Conservation (phyloP, 2,888 invertebrate species). For the Endomychus coccineus region DNA sequence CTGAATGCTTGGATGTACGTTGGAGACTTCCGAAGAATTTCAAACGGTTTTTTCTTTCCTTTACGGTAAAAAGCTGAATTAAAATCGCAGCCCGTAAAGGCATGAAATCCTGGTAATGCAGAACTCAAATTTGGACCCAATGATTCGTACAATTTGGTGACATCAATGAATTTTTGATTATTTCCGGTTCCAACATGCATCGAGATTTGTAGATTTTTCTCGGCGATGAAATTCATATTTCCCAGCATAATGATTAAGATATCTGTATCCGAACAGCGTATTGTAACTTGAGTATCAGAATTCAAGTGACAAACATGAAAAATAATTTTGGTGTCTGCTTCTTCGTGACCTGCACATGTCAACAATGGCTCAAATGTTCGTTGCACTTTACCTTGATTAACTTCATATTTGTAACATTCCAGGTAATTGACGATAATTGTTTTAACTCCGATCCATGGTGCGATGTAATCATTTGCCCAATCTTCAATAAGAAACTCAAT, state of each 20-base stretch:
- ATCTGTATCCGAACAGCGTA: constrained; percentile 25
- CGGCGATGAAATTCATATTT: constrained; percentile 19
- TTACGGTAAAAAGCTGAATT: constrained; percentile 23
- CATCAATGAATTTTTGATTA: constrained; percentile 15
- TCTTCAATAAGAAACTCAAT: too few relatives aligned
- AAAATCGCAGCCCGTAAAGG: constrained; percentile 30
- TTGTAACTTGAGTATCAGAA: constrained; percentile 16
- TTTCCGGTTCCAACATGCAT: neutral
- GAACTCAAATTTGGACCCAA: constrained; percentile 23
- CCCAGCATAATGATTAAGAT: constrained; percentile 23
- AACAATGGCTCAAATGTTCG: neutral
- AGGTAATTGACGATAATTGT: too few relatives aligned
- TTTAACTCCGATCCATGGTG: too few relatives aligned
- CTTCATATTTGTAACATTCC: too few relatives aligned
- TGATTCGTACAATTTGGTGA: constrained; percentile 22
- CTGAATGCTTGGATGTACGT: constrained; percentile 5
- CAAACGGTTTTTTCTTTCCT: constrained; percentile 22
- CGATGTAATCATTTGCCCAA: too few relatives aligned
- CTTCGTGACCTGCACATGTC: neutral
- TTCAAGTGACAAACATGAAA: constrained; percentile 5
- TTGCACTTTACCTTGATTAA: neutral
- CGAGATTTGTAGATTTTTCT: neutral
- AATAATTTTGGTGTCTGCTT: constrained; percentile 3
- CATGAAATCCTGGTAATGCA: constrained; percentile 30
- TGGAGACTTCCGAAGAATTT: constrained; percentile 17